phyloP scores from a whole-genome alignment of 2,888 invertebrate species.

The Thera obeliscata region DNA sequence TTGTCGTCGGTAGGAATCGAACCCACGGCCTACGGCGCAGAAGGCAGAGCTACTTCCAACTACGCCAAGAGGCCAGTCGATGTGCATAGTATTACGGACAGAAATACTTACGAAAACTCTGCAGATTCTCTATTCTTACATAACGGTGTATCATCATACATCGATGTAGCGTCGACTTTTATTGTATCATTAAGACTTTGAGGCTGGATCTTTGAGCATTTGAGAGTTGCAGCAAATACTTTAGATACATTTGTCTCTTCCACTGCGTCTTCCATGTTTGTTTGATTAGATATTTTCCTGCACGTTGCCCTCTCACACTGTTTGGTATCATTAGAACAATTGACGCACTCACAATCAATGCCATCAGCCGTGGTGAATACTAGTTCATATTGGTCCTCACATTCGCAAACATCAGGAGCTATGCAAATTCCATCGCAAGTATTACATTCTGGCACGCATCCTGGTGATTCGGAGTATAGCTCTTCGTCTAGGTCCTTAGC shows the following conservation, averaged over 20 bases:
- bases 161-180: not conserved
- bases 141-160: conserved; percentile 1
- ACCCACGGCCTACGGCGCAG: too few species aligned
- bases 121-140: conserved; percentile 1
- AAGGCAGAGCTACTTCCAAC: too few species aligned
- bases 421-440: conserved; percentile 27
- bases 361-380: conserved; percentile 19
- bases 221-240: not conserved
- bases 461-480: conserved; percentile 3
- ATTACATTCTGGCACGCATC: conserved; percentile 24
- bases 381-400: conserved; percentile 19
- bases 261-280: not conserved
- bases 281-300: not conserved
- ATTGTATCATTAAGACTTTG: conserved; percentile 1
- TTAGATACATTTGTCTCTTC: conserved; percentile 2
- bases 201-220: not conserved
- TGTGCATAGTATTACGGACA: too few species aligned
- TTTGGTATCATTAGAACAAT: conserved; percentile 15
- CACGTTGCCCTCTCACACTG: conserved; percentile 17
- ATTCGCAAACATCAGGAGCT: conserved; percentile 21
- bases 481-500: conserved; percentile 2
- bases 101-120: conserved; percentile 9
- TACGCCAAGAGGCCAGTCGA: too few species aligned
- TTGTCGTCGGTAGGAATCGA: too few species aligned
- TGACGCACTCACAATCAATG: conserved; percentile 25